These are phyloP conservation scores for Agrilus planipennis DNA, from an alignment of 1,140 invertebrate species.

Conservation along the genomic window DNA sequence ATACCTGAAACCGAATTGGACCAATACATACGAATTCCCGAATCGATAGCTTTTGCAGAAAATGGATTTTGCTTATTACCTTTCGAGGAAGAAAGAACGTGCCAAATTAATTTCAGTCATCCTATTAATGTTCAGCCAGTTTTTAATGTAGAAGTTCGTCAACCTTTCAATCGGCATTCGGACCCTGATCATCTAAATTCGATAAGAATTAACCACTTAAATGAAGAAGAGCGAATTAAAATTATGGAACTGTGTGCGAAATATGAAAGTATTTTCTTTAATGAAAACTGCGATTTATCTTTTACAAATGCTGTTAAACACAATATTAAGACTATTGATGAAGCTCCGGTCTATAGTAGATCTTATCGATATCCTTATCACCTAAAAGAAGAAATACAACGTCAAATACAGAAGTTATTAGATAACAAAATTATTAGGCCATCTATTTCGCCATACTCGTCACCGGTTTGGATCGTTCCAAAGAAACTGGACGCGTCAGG, in stretches of 20 bases:
- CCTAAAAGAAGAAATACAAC: slow-evolving; percentile 6
- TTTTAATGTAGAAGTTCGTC: too few relatives aligned
- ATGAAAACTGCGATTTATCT: slow-evolving; percentile 5
- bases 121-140: too few relatives aligned
- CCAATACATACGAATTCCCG: too few relatives aligned
- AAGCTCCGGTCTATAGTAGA: slow-evolving; percentile 2
- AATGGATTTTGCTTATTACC: too few relatives aligned
- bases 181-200: too few relatives aligned
- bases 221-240: background rate
- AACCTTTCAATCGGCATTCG: too few relatives aligned
- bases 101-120: too few relatives aligned
- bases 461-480: slow-evolving; percentile 8
- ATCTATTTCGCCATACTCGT: slow-evolving; percentile 6
- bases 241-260: slow-evolving; percentile 1
- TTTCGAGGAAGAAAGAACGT: too few relatives aligned
- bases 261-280: slow-evolving; percentile 1
- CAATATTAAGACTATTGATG: slow-evolving; percentile 2
- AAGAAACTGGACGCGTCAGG: slow-evolving; percentile 7
- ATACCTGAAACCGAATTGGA: too few relatives aligned
- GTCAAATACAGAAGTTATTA: slow-evolving; percentile 7
- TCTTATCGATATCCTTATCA: slow-evolving; percentile 6
- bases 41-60: too few relatives aligned
- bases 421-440: slow-evolving; percentile 9
- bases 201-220: background rate
- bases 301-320: slow-evolving; percentile 7